Percentiles rank a stretch among this genome's conserved stretches.
phyloP scores from a whole-genome alignment of 2,888 invertebrate genomes.

The Pterostichus niger region DNA sequence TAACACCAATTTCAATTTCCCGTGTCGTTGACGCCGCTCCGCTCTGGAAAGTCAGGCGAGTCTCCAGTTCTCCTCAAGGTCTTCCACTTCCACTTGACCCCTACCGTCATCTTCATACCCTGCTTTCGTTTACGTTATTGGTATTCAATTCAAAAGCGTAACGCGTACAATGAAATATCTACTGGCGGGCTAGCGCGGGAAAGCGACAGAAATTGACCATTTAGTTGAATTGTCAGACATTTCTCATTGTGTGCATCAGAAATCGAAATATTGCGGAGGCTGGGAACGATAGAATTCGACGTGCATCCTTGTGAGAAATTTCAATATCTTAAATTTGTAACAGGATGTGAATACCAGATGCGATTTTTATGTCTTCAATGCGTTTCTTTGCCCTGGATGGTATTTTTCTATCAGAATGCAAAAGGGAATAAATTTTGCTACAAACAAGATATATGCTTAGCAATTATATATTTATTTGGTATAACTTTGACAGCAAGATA shows the following conservation, averaged over 20 bases:
- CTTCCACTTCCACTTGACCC: constrained; percentile 16
- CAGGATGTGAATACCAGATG: constrained; percentile 60
- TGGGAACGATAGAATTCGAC: constrained; percentile 4
- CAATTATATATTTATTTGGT: too few relatives aligned
- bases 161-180: constrained; percentile 59
- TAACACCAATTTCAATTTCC: constrained; percentile 55
- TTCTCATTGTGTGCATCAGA: constrained; percentile 69
- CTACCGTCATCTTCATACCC: constrained; percentile 45
- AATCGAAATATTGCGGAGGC: constrained; percentile 68
- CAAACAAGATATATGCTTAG: too few relatives aligned
- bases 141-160: constrained; percentile 59
- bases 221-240: constrained; percentile 69
- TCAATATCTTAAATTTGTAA: constrained; percentile 62
- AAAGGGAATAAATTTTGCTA: too few relatives aligned
- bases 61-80: neutral
- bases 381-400: neutral
- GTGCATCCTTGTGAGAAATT: constrained; percentile 44
- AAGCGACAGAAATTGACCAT: constrained; percentile 69
- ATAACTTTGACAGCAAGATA: too few relatives aligned
- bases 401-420: neutral
- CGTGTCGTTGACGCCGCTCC: neutral
- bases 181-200: neutral
- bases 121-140: constrained; percentile 63
- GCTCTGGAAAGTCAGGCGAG: neutral
- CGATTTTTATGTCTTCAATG: constrained; percentile 30